These are phyloP conservation scores for Lophotis ruficrista DNA, from an alignment of 2,113 vertebrate genomes.

Conservation along the genomic window DNA sequence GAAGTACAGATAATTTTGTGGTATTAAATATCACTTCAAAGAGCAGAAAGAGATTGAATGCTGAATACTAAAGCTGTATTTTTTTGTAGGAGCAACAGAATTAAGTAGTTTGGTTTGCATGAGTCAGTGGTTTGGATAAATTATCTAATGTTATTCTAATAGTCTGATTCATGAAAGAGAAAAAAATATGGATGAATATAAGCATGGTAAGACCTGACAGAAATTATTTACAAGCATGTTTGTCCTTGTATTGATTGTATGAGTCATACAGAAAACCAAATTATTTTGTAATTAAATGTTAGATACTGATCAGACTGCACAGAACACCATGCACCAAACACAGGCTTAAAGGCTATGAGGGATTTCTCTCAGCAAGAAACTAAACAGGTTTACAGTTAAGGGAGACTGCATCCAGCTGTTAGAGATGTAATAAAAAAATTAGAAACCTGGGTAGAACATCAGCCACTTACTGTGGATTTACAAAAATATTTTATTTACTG, in stretches of 20 bases:
- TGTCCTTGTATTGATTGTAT: conserved; percentile 14
- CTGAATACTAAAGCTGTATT: neutral
- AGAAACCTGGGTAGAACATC: neutral
- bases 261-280: conserved; percentile 25
- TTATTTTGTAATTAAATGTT: conserved; percentile 14
- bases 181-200: neutral
- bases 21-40: neutral
- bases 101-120: neutral
- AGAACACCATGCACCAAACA: neutral
- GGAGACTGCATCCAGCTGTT: neutral
- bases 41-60: neutral
- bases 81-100: neutral
- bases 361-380: neutral
- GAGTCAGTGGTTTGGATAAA: conserved; percentile 47
- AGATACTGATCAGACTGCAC: neutral
- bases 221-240: conserved; percentile 6
- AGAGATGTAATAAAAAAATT: neutral
- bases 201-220: conserved; percentile 17
- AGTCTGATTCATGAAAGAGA: conserved; percentile 9
- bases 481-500: neutral
- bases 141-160: conserved; percentile 33
- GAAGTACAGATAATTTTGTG: neutral
- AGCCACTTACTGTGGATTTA: neutral
- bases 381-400: neutral
- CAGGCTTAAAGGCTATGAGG: neutral